These are phyloP conservation scores for Caretta caretta DNA, from an alignment of 2,113 vertebrate species.

Conservation along the genomic window DNA sequence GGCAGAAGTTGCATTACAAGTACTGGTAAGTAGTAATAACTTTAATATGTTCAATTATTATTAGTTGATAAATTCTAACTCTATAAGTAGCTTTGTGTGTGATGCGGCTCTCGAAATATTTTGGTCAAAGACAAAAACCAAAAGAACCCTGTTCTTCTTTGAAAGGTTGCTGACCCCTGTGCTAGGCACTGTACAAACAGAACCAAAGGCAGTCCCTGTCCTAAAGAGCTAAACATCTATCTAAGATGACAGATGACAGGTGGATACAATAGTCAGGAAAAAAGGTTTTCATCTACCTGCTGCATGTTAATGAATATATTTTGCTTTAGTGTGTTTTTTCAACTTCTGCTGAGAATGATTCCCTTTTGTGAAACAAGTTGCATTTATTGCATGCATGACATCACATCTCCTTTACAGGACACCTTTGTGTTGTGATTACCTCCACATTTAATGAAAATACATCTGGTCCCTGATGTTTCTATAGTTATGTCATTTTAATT, in stretches of 20 bases:
- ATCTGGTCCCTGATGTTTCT: neutral
- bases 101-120: too few relatives aligned
- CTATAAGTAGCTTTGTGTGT: too few relatives aligned
- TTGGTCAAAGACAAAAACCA: too few relatives aligned
- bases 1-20: too few relatives aligned
- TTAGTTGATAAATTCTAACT: too few relatives aligned
- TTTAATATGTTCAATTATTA: too few relatives aligned
- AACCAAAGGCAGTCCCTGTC: neutral
- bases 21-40: too few relatives aligned
- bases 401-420: rapidly evolving
- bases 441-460: neutral
- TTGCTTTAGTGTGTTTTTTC: neutral
- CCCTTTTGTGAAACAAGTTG: neutral
- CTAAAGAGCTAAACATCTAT: neutral
- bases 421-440: neutral
- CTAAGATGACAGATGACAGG: neutral
- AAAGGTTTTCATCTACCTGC: neutral
- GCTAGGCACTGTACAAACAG: neutral
- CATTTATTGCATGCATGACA: neutral
- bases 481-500: neutral
- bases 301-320: neutral
- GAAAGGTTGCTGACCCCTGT: too few relatives aligned
- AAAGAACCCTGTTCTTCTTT: too few relatives aligned
- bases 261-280: neutral
- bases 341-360: neutral